These are phyloP conservation scores for Chaetogeoica ovagalla DNA, from an alignment of 2,888 invertebrate species.

Conservation along the genomic window DNA sequence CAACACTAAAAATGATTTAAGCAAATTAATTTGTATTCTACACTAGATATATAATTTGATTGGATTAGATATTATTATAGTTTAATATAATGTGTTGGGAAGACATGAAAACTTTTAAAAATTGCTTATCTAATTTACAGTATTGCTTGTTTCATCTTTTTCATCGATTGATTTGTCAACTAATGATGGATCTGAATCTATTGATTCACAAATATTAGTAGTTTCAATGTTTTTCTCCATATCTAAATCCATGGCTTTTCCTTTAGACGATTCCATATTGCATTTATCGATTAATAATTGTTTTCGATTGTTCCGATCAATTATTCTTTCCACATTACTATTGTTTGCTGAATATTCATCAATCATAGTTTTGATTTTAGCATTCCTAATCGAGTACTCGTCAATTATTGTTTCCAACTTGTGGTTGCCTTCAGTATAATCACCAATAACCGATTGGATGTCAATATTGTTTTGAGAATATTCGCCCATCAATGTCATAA, in stretches of 20 bases:
- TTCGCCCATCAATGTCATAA: slow-evolving; percentile 27
- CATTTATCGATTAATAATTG: slow-evolving; percentile 21
- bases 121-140: not conserved
- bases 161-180: not conserved
- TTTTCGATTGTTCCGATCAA: slow-evolving; percentile 20
- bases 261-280: not conserved
- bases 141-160: not conserved
- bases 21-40: not conserved
- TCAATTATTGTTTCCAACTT: slow-evolving; percentile 45
- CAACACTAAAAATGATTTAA: no score
- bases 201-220: not conserved
- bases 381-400: slow-evolving; percentile 28
- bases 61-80: no score
- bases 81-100: no score
- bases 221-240: not conserved
- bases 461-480: slow-evolving; percentile 40
- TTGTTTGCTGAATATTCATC: slow-evolving; percentile 41
- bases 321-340: slow-evolving; percentile 33
- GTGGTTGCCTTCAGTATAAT: slow-evolving; percentile 26
- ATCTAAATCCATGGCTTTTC: not conserved
- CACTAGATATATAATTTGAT: not conserved
- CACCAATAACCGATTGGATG: slow-evolving; percentile 42
- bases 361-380: slow-evolving; percentile 34
- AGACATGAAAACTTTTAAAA: not conserved
- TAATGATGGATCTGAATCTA: not conserved